Conservation (phyloP, 2,797 vertebrate genomes). For the Chiloscyllium punctatum region DNA sequence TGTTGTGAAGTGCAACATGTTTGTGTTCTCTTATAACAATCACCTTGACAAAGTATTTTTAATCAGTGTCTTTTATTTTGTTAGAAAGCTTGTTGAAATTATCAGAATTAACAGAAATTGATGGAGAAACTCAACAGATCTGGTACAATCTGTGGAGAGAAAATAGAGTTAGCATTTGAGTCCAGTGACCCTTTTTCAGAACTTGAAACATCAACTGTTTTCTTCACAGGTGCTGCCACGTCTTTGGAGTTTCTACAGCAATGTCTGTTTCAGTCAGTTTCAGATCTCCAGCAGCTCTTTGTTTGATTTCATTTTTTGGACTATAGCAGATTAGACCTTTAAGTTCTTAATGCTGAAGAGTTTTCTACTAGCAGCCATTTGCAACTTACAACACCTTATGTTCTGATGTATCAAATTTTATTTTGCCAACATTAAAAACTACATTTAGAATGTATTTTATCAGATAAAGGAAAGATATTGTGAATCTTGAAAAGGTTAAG, state of each 20-base stretch:
- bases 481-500: too few relatives aligned
- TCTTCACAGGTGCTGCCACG: too few relatives aligned
- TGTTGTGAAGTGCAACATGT: not conserved
- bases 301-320: not conserved
- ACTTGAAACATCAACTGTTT: too few relatives aligned
- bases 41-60: not conserved
- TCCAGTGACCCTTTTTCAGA: too few relatives aligned
- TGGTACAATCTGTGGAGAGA: too few relatives aligned
- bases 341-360: not conserved
- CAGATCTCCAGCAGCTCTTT: too few relatives aligned
- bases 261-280: too few relatives aligned
- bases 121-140: too few relatives aligned
- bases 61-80: not conserved
- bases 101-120: too few relatives aligned
- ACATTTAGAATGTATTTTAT: not conserved
- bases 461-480: not conserved
- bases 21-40: not conserved
- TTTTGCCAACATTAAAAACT: not conserved
- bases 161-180: too few relatives aligned
- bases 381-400: not conserved
- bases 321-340: not conserved
- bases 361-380: not conserved
- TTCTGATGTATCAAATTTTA: not conserved
- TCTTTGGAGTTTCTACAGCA: too few relatives aligned
- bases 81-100: not conserved